Evolutionary conservation across 2,888 invertebrate genomes (phyloP), one percentile per base, ranked within the genome.

Genomic region (Uloborus plumipes): DNA sequence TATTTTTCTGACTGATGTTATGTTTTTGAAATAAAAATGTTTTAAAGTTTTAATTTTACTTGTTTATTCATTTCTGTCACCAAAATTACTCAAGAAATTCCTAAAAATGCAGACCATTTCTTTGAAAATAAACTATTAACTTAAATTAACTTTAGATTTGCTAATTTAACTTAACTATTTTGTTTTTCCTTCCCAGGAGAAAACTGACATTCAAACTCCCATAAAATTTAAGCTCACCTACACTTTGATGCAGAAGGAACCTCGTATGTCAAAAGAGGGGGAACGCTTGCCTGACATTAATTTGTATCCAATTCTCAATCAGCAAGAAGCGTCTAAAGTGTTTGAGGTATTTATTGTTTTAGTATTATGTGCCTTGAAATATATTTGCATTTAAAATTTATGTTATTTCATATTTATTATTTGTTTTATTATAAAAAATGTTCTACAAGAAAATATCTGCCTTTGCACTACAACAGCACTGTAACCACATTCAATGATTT

Each of bases 131-230:
- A 39, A 1, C 9, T 39, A 39, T 2, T 39, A 7, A 31, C 7
- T 31, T 2, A 7, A 31, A 2, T 4, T 31, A 31, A 31, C n/a
- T 31, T 31, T 2, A 7, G n/a, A 15, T n/a, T 16, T 73, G 20
- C 70, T 71, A 59, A 22, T 58, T 7, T 39, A 39, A 39, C 1
- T 11, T 39, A 11, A 39, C 9, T 4, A 75, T 82, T 77, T 64
- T 62, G 4, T 67, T 83, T 78, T 55, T 67, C 55, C 80, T 72
- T 11, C 85, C 16, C 22, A 91, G 91, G 94, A 96, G 87, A 94
- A 93, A 86, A 94, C 94, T 0, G 96, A 97, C 88, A 96, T 97
- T 86, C 94, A 96, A 87, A 94, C 94, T 11, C 95, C 96, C 0
- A 94, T 97, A 71, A 93, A 93, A 87, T 95, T 97, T 88, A 93